Conservation (phyloP, 2,888 invertebrate genomes). For the Copidosoma aretas region DNA sequence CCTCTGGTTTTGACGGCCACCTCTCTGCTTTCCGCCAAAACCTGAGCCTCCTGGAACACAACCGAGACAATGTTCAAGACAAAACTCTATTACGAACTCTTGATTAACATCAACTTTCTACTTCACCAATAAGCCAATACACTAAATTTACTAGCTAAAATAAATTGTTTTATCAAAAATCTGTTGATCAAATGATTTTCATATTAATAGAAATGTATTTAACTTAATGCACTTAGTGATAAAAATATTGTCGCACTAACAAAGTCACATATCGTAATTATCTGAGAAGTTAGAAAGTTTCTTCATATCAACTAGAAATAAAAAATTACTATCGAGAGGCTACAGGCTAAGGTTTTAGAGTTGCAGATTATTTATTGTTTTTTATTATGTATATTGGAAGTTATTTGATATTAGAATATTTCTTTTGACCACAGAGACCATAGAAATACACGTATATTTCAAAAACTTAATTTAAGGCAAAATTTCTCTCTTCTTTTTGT, state of each 20-base stretch:
- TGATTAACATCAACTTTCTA: slow-evolving; percentile 36
- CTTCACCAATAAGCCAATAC: slow-evolving; percentile 39
- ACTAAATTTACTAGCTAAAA: slow-evolving; percentile 36
- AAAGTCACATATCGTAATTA: slow-evolving; percentile 14
- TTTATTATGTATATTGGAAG: slow-evolving; percentile 31
- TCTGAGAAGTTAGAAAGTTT: slow-evolving; percentile 22
- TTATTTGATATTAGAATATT: neutral
- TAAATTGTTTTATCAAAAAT: slow-evolving; percentile 28
- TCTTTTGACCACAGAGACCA: neutral
- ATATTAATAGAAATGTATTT: slow-evolving; percentile 24
- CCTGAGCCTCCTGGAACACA: slow-evolving; percentile 67
- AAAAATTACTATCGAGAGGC: slow-evolving; percentile 60
- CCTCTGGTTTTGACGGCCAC: slow-evolving; percentile 77
- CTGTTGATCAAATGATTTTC: slow-evolving; percentile 30
- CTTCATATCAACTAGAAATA: slow-evolving; percentile 41
- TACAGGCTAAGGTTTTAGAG: slow-evolving; percentile 63
- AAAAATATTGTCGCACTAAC: slow-evolving; percentile 24
- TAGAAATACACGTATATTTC: neutral
- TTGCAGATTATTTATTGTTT: slow-evolving; percentile 51
- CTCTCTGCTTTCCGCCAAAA: slow-evolving; percentile 87
- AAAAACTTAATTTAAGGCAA: slow-evolving; percentile 24
- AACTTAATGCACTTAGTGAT: slow-evolving; percentile 23
- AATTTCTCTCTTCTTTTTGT: slow-evolving; percentile 43
- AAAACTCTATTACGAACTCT: slow-evolving; percentile 28
- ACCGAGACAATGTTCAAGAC: slow-evolving; percentile 45